Percentiles rank a stretch among this genome's conserved stretches.
phyloP scores from a whole-genome alignment of 2,113 vertebrate species.

The Leuciscus idus region DNA sequence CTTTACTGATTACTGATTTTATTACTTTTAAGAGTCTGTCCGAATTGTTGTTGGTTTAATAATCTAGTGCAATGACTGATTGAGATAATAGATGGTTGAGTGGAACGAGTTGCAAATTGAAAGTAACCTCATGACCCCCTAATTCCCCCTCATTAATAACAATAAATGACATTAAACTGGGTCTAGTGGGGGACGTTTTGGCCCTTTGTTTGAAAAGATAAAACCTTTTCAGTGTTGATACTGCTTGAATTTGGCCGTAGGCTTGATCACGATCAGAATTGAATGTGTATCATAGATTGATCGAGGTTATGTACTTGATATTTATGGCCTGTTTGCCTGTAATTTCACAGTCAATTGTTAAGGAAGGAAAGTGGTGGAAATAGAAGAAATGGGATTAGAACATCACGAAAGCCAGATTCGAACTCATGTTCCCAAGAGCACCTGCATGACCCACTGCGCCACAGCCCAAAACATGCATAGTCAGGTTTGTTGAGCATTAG shows the following conservation, averaged over 20 bases:
- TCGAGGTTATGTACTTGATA: background rate
- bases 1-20: background rate
- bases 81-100: background rate
- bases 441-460: background rate
- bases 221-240: background rate
- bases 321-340: background rate
- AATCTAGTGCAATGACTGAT: background rate
- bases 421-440: background rate
- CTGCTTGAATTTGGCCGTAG: background rate
- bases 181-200: background rate
- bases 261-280: background rate
- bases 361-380: background rate
- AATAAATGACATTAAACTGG: background rate
- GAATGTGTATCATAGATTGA: background rate
- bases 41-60: background rate
- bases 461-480: background rate
- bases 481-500: conserved; percentile 1
- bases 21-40: background rate
- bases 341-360: background rate
- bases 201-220: background rate
- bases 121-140: background rate
- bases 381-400: background rate
- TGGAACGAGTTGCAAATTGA: background rate
- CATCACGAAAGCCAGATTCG: background rate
- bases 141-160: background rate